Base-by-base conservation (phyloP, 2,113 vertebrate species). In the Notarius lentiginosus region DNA sequence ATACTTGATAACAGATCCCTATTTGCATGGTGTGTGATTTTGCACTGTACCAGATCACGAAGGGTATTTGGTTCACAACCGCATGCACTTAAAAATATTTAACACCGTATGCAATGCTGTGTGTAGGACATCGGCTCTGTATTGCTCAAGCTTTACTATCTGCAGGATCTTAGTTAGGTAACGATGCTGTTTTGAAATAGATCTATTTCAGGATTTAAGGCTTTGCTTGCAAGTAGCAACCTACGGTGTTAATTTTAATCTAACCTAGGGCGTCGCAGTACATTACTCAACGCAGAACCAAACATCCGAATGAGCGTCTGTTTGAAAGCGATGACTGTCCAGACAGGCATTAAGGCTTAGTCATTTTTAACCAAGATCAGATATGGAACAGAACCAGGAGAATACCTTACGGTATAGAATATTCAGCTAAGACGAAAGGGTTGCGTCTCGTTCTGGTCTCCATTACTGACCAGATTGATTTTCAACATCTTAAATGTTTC, bases 381-480 rank as follows among this genome's bases (percentile, higher is more conserved):
- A 11, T 7, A 53, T 6, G 61, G n/a, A 53, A 34, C 22, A 56
- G 22, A 20, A 49, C 6, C 7, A 55, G 61, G 4, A 83, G 7
- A 53, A 15, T 1, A 70, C 6, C 11, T 60, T 22, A 15, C 47
- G 7, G 34, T 49, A 27, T 2, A 15, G 5, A 66, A 65, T 22
- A 58, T 30, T 27, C 27, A 68, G 41, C 9, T 1, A 20, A 27
- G 22, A 85, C 20, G 49, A 41, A 66, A 27, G 6, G n/a, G 1
- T 76, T 77, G 20, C 56, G 82, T 65, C 47, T 27, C 49, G 47
- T 17, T 27, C 49, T 58, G 47, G 24, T 77, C 60, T 82, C 8
- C 27, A 49, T n/a, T 47, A 79, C 87, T 49, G 86, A 86, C 68
- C 53, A 70, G 60, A 89, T 85, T 77, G 83, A 89, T 87, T 81